Evolutionary conservation across 2,797 vertebrate species (phyloP).

Genomic region (Melanotaenia trifasciata): DNA sequence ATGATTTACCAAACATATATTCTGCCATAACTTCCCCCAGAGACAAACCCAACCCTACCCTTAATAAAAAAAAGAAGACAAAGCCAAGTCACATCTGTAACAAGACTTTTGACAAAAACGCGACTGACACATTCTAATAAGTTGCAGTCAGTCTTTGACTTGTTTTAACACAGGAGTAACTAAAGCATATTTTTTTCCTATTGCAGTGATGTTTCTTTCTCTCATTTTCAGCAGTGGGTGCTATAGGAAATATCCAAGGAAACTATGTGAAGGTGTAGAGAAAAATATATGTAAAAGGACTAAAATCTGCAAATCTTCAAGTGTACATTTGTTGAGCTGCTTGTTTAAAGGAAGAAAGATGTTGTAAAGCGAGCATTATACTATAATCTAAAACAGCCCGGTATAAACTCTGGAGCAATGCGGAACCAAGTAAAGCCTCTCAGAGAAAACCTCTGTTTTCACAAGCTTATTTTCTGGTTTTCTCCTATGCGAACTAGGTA

Average conservation of each 20-base stretch:
- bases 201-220: neutral
- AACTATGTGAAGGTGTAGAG: neutral
- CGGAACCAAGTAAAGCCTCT: neutral
- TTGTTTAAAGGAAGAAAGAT: slow-evolving; percentile 29
- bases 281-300: neutral
- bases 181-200: neutral
- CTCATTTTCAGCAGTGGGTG: neutral
- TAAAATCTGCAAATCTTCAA: slow-evolving; percentile 13
- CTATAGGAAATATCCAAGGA: neutral
- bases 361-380: neutral
- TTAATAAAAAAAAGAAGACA: neutral
- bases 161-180: neutral
- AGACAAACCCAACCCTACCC: neutral
- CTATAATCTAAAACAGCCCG: slow-evolving; percentile 3
- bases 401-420: neutral
- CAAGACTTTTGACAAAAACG: neutral
- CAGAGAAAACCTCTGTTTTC: slow-evolving; percentile 14
- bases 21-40: neutral
- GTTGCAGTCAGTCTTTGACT: neutral
- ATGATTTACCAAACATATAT: neutral
- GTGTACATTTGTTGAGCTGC: neutral
- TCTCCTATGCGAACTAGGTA: slow-evolving; percentile 37
- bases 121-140: neutral
- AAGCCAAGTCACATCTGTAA: neutral
- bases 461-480: slow-evolving; percentile 44